These are phyloP conservation scores for Leiothrix lutea DNA, from an alignment of 2,113 vertebrate species.

Conservation along the genomic window DNA sequence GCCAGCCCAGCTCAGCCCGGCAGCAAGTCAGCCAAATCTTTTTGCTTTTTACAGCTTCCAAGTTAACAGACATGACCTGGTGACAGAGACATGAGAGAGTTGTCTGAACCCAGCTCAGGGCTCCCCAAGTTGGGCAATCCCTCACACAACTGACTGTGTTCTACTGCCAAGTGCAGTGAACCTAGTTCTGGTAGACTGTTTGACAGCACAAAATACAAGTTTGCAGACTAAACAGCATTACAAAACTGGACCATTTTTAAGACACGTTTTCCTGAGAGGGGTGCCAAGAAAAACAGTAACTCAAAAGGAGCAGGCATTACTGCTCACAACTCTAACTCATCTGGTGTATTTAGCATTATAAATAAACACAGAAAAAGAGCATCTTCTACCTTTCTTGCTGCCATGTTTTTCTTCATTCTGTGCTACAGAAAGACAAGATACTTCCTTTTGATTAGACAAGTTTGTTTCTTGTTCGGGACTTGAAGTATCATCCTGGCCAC, in stretches of 20 bases:
- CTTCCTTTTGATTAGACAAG: neutral
- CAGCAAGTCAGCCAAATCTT: neutral
- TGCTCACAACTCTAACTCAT: neutral
- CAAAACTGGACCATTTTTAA: neutral
- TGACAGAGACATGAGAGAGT: neutral
- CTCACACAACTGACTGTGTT: neutral
- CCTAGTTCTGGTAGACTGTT: too few relatives aligned
- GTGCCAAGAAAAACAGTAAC: neutral
- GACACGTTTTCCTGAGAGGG: neutral
- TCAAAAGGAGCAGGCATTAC: neutral
- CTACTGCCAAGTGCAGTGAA: neutral
- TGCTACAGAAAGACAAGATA: neutral
- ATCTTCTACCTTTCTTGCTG: constrained; percentile 1
- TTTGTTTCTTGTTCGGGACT: constrained; percentile 8
- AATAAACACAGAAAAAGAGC: neutral
- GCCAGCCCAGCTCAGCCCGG: neutral
- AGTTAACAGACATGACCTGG: neutral
- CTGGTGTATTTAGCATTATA: neutral
- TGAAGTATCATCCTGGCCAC: constrained; percentile 35
- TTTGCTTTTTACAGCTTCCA: neutral
- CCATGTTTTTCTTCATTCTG: neutral
- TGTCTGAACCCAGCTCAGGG: neutral
- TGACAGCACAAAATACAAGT: neutral
- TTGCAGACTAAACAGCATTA: neutral
- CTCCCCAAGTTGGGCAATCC: neutral